These are phyloP conservation scores for Rhadinocentrus ornatus DNA, from an alignment of 2,797 vertebrate genomes.

Conservation along the genomic window DNA sequence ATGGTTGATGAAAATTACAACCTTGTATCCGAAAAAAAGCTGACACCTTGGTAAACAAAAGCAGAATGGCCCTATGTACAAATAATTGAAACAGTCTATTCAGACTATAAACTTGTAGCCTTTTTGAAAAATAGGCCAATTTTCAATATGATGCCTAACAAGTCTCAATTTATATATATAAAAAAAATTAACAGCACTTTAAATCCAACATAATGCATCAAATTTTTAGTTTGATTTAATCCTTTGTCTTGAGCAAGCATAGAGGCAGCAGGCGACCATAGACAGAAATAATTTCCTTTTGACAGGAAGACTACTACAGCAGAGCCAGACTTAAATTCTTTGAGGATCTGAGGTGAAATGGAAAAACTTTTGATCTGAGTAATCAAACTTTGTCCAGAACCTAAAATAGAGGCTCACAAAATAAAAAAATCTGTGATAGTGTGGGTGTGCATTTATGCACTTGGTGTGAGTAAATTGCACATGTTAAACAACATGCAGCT, in stretches of 20 bases:
- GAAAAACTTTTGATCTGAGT: not conserved
- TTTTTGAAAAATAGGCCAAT: not conserved
- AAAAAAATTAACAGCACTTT: too few relatives aligned
- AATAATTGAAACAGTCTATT: not conserved
- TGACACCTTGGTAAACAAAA: constrained; percentile 22
- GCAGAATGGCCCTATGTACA: not conserved
- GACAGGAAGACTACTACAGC: not conserved
- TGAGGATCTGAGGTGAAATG: not conserved
- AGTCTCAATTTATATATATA: not conserved
- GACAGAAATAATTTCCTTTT: too few relatives aligned
- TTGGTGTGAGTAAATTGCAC: not conserved
- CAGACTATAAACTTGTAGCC: not conserved
- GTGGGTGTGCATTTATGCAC: not conserved
- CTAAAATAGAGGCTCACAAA: not conserved
- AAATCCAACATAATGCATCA: too few relatives aligned
- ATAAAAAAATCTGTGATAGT: not conserved
- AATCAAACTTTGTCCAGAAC: not conserved
- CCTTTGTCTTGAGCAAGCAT: too few relatives aligned
- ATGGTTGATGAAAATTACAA: constrained; percentile 51
- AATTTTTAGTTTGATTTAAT: too few relatives aligned
- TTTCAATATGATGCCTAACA: not conserved
- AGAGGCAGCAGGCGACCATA: too few relatives aligned
- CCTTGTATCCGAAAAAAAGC: not conserved
- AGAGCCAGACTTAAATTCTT: not conserved
- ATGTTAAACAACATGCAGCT: not conserved